A percentile compares a stretch with the other conserved stretches of the same genome.
These are phyloP conservation scores for Cheilosia urbana DNA, from an alignment of 2,888 invertebrate species.

Conservation along the genomic window DNA sequence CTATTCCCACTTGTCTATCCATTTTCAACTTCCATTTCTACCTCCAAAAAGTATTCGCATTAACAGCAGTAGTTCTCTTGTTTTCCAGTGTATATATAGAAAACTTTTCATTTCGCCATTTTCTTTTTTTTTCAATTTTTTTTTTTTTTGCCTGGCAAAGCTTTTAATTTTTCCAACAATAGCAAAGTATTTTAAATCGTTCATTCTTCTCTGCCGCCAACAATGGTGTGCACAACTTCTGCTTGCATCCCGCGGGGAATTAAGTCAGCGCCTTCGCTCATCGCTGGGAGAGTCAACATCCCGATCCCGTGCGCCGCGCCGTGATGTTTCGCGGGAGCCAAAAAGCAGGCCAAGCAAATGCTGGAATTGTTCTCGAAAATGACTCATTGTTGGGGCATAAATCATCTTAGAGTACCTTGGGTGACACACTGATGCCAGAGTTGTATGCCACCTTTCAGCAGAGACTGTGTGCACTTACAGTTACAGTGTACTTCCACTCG, in stretches of 20 bases:
- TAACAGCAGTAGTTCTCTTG: conserved; percentile 43
- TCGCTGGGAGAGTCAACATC: background rate
- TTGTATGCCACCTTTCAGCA: conserved; percentile 64
- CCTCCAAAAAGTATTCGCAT: conserved; percentile 54
- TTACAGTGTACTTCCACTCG: conserved; percentile 19
- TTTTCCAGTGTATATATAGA: conserved; percentile 23
- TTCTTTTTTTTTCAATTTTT: conserved; percentile 3
- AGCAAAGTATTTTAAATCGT: conserved; percentile 71
- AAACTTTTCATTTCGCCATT: background rate
- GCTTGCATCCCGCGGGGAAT: conserved; percentile 55
- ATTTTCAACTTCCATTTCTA: background rate
- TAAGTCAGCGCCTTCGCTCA: conserved; percentile 44
- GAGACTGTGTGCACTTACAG: conserved; percentile 7
- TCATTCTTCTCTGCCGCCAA: conserved; percentile 68
- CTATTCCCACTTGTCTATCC: background rate
- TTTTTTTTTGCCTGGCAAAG: conserved; percentile 25
- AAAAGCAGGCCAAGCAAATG: conserved; percentile 56
- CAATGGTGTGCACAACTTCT: conserved; percentile 50
- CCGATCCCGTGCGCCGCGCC: too few relatives aligned
- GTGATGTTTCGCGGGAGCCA: background rate
- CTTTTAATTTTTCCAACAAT: conserved; percentile 69
- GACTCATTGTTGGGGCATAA: conserved; percentile 61
- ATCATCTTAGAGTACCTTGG: conserved; percentile 60
- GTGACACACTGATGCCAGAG: conserved; percentile 61
- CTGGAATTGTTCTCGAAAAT: conserved; percentile 51